Evolutionary conservation across 2,888 invertebrate genomes (phyloP), one percentile per base, ranked within the genome.

Genomic region (Agrochola lota): DNA sequence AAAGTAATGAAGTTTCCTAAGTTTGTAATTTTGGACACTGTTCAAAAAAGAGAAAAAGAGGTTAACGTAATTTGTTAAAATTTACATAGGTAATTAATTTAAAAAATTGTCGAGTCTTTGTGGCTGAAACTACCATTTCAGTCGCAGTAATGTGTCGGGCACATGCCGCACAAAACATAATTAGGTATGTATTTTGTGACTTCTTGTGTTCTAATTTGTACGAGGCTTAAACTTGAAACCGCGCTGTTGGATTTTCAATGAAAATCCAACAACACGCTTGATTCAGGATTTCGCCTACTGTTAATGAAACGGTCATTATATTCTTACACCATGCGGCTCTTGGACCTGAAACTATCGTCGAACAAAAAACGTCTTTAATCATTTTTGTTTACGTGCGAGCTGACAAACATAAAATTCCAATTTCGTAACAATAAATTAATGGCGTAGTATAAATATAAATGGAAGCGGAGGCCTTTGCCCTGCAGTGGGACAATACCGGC

Each of bases 61-160:
- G 30, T 26, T 49, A 40, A 75, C 11, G n/a, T 59, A 46, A 35
- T 35, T 52, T 20, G 46, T 60, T 66, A 62, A 77, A 83, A 55
- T 79, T 52, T 84, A n/a, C 55, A 78, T 84, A n/a, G n/a, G n/a
- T n/a, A 55, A 78, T 77, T 64, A 66, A 52, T 79, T 46, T n/a
- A 0, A 23, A 30, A 30, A 30, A 30, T 30, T 30, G 40, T 43
- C 5, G 55, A 26, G 63, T 49, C 59, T 23, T 59, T 77, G 78
- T 35, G 40, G 43, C 35, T 60, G 23, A n/a, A 35, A 35, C 26
- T 9, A 43, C n/a, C 43, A 26, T 46, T 59, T 43, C 12, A 49
- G 40, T 49, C 17, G 1, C 20, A 63, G 49, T 64, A 52, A 43
- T 52, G n/a, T 57, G 57, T 49, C 20, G 8, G 63, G 57, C 62